phyloP scores from a whole-genome alignment of 2,888 invertebrate genomes.

The Pedicia rivosa region DNA sequence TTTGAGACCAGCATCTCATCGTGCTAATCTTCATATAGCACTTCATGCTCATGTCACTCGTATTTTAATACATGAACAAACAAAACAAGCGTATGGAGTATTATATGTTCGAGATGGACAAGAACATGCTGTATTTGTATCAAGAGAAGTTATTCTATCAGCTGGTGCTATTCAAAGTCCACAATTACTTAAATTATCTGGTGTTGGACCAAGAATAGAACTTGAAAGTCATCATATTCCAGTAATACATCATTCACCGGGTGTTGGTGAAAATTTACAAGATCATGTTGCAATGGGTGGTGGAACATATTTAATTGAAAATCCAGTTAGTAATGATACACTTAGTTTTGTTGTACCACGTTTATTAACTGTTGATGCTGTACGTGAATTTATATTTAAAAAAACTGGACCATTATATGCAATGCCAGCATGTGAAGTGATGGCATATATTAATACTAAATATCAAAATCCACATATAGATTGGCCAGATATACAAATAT shows the following conservation, averaged over 20 bases:
- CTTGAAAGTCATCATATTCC: conserved; percentile 42
- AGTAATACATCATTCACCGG: conserved; percentile 43
- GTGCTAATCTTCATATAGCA: conserved; percentile 59
- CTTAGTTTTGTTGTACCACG: conserved; percentile 54
- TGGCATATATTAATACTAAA: conserved; percentile 62
- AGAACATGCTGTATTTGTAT: conserved; percentile 39
- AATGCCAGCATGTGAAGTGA: conserved; percentile 61
- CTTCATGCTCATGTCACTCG: conserved; percentile 50
- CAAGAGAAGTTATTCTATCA: conserved; percentile 67
- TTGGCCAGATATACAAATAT: conserved; percentile 66
- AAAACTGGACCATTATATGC: conserved; percentile 52
- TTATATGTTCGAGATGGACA: conserved; percentile 31
- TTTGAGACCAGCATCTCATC: conserved; percentile 44
- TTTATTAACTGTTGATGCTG: conserved; percentile 40
- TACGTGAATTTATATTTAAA: conserved; percentile 44
- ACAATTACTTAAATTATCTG: conserved; percentile 74
- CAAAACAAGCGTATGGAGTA: conserved; percentile 49
- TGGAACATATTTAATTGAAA: conserved; percentile 51
- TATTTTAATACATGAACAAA: conserved; percentile 41
- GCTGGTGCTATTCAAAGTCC: conserved; percentile 75
- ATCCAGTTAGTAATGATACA: conserved; percentile 36
- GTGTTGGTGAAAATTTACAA: conserved; percentile 67
- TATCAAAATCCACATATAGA: conserved; percentile 47
- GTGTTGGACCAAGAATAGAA: conserved; percentile 53
- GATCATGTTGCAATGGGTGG: conserved; percentile 75